Evolutionary conservation across 1,140 invertebrate genomes (phyloP), one percentile per base, ranked within the genome.

Genomic region (Pararge aegeria): DNA sequence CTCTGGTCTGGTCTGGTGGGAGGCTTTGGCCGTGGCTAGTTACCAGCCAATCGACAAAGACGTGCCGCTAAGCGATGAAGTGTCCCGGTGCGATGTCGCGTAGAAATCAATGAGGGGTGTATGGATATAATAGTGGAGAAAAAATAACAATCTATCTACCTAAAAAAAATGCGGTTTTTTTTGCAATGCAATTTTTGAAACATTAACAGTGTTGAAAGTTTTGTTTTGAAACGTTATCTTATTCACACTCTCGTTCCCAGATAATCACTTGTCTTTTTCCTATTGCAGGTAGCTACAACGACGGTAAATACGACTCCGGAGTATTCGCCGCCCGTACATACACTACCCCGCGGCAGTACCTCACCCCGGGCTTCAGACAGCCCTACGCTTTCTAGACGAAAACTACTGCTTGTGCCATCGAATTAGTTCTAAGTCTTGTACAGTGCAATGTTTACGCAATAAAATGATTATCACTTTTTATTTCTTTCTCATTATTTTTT

Each of bases 271-370:
- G 7, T 5, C 5, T 46, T 44, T 59, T 58, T 65, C 56, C 10
- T 19, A 12, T 54, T 75, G 0, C 80, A 88, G 85, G 85, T 20
- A 83, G 78, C 55, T 88, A 86, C 81, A 74, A 69, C 64, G 75
- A 77, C 2, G 80, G 75, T 13, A 83, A 84, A 63, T 85, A 87
- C 38, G 73, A 75, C 9, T 61, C 76, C 0, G 75, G 73, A 1
- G 75, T 84, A n/a, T 64, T 73, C 6, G 68, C 71, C 0, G 78
- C 77, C n/a, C 67, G 80, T 1, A 1, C 5, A 12, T 75, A 75
- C 66, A 70, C 64, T 40, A 70, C 76, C 37, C 70, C 68, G 2
- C 55, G 52, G 1, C 44, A 46, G 15, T 70, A 64, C 55, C 40
- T 70, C 40, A 52, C 64, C 4, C 65, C 53, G 3, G 19, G 5